A percentile compares a stretch with the other conserved stretches of the same genome.
These are phyloP conservation scores for Drosophila greeni DNA, from an alignment of 2,888 invertebrate species.

Conservation along the genomic window DNA sequence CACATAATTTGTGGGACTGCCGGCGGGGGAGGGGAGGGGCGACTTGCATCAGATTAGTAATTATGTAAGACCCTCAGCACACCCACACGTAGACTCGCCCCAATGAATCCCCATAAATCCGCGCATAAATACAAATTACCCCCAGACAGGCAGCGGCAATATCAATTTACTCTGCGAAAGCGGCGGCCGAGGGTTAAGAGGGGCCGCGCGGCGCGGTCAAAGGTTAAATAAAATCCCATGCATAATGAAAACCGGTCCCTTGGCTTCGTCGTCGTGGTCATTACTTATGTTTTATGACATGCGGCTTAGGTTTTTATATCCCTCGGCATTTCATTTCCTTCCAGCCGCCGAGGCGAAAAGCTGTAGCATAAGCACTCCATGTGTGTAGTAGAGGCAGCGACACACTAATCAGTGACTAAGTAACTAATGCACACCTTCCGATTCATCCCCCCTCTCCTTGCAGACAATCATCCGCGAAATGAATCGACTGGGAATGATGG, in stretches of 20 bases:
- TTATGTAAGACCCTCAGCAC: slow-evolving; percentile 52
- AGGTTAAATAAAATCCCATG: slow-evolving; percentile 69
- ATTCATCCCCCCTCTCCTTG: slow-evolving; percentile 58
- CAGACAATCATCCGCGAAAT: slow-evolving; percentile 90
- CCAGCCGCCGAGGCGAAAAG: slow-evolving; percentile 31
- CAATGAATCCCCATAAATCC: slow-evolving; percentile 57
- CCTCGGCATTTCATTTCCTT: slow-evolving; percentile 40
- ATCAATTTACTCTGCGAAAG: slow-evolving; percentile 59
- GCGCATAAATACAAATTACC: slow-evolving; percentile 70
- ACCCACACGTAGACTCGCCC: slow-evolving; percentile 18
- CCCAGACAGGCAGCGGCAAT: slow-evolving; percentile 45
- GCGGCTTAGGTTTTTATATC: slow-evolving; percentile 49
- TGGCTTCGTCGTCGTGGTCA: slow-evolving; percentile 48
- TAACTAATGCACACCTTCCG: slow-evolving; percentile 32
- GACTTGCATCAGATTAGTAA: slow-evolving; percentile 66
- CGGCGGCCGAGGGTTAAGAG: slow-evolving; percentile 20
- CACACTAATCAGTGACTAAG: slow-evolving; percentile 56
- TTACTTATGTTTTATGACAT: slow-evolving; percentile 71
- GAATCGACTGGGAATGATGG: slow-evolving; percentile 93
- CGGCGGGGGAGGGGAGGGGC: neutral
- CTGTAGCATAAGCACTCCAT: slow-evolving; percentile 12
- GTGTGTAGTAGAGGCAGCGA: neutral
- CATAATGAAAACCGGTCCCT: slow-evolving; percentile 56
- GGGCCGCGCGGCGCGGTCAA: slow-evolving; percentile 48
- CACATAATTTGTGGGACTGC: slow-evolving; percentile 58